These are phyloP conservation scores for Rhyacichthys aspro DNA, from an alignment of 2,797 vertebrate genomes.

Conservation along the genomic window DNA sequence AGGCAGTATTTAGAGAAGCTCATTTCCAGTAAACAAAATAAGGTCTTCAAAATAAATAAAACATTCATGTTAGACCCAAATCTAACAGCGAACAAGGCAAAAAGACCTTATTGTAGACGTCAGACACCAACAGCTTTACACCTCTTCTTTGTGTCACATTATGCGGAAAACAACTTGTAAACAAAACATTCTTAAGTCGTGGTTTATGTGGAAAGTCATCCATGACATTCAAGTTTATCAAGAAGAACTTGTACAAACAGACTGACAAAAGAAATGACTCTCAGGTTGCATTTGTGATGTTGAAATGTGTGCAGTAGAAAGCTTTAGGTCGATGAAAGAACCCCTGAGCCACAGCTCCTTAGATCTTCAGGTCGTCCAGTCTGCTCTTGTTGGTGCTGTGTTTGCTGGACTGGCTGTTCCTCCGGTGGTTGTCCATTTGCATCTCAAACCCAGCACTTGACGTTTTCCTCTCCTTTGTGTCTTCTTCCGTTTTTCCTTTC, in stretches of 20 bases:
- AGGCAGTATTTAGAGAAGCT: conserved; percentile 1
- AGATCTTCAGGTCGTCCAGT: conserved; percentile 82
- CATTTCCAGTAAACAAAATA: not conserved
- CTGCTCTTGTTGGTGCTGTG: conserved; percentile 82
- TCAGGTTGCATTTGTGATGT: not conserved
- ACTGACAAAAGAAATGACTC: too few relatives aligned
- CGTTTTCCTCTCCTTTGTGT: conserved; percentile 60
- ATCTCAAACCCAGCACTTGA: conserved; percentile 51
- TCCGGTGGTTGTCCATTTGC: conserved; percentile 65
- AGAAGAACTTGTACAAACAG: not conserved
- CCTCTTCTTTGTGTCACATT: conserved; percentile 14
- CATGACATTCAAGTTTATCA: not conserved
- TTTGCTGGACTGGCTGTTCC: conserved; percentile 82
- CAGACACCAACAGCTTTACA: not conserved
- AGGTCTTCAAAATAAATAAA: conserved; percentile 5
- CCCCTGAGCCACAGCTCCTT: conserved; percentile 2
- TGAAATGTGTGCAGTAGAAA: not conserved
- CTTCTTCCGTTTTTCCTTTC: conserved; percentile 73
- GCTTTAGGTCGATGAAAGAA: not conserved
- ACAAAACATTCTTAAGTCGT: conserved; percentile 31
- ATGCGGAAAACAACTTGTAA: conserved; percentile 38
- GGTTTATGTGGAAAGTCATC: conserved; percentile 9
- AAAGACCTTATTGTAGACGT: conserved; percentile 1
- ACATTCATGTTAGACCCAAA: not conserved
- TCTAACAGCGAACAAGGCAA: not conserved